Evolutionary conservation across 2,797 vertebrate genomes (phyloP).

Genomic region (Labeo calbasu): DNA sequence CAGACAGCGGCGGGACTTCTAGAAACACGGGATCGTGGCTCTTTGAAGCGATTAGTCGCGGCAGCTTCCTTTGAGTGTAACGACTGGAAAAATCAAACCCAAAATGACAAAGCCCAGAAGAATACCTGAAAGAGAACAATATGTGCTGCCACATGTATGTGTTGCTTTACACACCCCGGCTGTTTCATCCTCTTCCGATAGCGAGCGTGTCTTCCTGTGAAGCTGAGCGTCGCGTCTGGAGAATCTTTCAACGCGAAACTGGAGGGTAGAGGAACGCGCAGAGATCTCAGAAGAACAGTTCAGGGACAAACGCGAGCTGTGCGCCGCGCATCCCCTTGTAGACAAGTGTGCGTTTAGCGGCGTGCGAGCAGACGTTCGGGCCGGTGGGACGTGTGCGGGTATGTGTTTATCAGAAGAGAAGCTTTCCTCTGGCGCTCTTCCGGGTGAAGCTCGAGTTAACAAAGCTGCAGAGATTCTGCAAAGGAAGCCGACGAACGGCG

Average conservation of each 20-base stretch:
- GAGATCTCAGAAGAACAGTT: constrained; percentile 79
- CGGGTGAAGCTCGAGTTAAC: constrained; percentile 73
- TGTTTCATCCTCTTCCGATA: constrained; percentile 73
- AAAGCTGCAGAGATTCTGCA: constrained; percentile 55
- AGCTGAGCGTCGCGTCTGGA: constrained; percentile 74
- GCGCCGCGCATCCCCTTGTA: constrained; percentile 74
- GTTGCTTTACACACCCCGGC: constrained; percentile 77
- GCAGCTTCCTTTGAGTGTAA: constrained; percentile 80
- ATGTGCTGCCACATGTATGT: constrained; percentile 78
- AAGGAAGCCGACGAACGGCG: constrained; percentile 52
- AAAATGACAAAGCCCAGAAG: constrained; percentile 82
- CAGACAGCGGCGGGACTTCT: constrained; percentile 60
- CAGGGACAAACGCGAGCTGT: constrained; percentile 81
- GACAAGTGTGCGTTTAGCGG: constrained; percentile 78
- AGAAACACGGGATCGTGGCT: constrained; percentile 72
- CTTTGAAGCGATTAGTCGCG: constrained; percentile 76
- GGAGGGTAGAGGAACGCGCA: constrained; percentile 71
- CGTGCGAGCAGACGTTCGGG: constrained; percentile 75
- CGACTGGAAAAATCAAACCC: constrained; percentile 74
- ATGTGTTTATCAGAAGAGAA: constrained; percentile 83
- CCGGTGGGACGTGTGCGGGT: constrained; percentile 80
- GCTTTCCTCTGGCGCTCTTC: constrained; percentile 69
- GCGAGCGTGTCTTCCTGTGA: constrained; percentile 79
- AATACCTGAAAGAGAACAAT: constrained; percentile 82
- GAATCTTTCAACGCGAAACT: constrained; percentile 73